A percentile compares a stretch with the other conserved stretches of the same genome.
Evolutionary conservation across 2,888 invertebrate genomes (phyloP).

Genomic region (Resseliella maxima): DNA sequence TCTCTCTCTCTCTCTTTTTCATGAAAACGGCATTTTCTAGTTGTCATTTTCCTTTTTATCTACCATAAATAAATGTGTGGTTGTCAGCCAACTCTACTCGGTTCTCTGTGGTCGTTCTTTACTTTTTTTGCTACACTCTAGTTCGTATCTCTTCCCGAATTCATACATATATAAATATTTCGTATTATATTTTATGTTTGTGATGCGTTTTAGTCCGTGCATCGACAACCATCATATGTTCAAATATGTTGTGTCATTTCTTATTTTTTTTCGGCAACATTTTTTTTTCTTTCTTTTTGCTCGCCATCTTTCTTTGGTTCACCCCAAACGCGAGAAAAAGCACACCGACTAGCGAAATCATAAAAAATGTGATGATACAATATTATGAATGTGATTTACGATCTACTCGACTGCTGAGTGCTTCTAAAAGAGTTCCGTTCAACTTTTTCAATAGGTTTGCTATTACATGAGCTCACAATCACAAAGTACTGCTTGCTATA

Average conservation of each 20-base stretch:
- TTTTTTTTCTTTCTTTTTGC: neutral
- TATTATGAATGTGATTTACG: slow-evolving; percentile 53
- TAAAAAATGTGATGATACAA: slow-evolving; percentile 39
- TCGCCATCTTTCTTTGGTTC: neutral
- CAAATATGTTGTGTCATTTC: neutral
- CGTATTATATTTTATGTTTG: slow-evolving; percentile 36
- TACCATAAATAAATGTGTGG: slow-evolving; percentile 33
- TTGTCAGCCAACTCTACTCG: neutral
- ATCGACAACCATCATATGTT: slow-evolving; percentile 46
- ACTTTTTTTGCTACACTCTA: neutral
- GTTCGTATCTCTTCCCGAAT: neutral
- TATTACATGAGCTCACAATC: slow-evolving; percentile 26
- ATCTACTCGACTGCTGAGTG: slow-evolving; percentile 51
- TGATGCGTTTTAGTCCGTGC: slow-evolving; percentile 37
- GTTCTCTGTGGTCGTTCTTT: neutral
- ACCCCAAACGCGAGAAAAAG: too few species aligned
- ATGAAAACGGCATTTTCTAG: slow-evolving; percentile 11
- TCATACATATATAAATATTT: slow-evolving; percentile 24
- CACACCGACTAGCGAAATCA: neutral
- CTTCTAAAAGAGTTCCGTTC: slow-evolving; percentile 40
- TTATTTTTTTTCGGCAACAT: neutral
- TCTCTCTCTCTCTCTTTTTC: neutral
- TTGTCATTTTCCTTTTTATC: slow-evolving; percentile 34
- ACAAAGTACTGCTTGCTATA: neutral
- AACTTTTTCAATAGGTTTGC: slow-evolving; percentile 29